Conservation (phyloP, 2,113 vertebrate species). For the Tragelaphus buxtoni region DNA sequence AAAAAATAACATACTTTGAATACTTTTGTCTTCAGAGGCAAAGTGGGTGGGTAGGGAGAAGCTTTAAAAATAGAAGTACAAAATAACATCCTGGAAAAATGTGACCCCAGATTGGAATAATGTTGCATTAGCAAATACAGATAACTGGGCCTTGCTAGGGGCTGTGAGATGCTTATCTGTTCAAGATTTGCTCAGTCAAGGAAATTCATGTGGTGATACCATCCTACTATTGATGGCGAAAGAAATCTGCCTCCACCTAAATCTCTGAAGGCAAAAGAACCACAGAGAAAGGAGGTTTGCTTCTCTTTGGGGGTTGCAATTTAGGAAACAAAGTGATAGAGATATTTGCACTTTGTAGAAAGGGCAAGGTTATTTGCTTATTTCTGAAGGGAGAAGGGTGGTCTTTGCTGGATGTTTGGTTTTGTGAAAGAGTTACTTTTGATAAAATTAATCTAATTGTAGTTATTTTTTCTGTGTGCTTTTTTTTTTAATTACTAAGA, state of each 20-base stretch:
- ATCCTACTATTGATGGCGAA: background rate
- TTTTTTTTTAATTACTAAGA: conserved; percentile 57
- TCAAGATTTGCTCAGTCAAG: background rate
- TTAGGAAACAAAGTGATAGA: background rate
- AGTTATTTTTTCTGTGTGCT: conserved; percentile 46
- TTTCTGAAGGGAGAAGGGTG: conserved; percentile 38
- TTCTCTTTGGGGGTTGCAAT: background rate
- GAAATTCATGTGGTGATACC: background rate
- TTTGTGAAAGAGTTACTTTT: conserved; percentile 58
- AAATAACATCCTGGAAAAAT: conserved; percentile 13
- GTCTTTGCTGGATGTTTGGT: conserved; percentile 33
- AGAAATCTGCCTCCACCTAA: background rate
- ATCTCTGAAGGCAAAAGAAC: background rate
- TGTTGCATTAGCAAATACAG: background rate
- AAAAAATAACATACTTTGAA: background rate
- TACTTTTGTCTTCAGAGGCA: conserved; percentile 8
- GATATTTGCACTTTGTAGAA: conserved; percentile 58
- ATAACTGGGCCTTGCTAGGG: background rate
- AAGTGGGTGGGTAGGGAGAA: background rate
- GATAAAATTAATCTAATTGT: conserved; percentile 54
- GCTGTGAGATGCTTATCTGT: background rate
- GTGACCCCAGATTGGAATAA: background rate
- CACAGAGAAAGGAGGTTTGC: background rate
- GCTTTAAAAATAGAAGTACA: conserved; percentile 33
- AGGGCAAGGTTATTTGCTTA: conserved; percentile 46